A percentile compares a stretch with the other conserved stretches of the same genome.
These are phyloP conservation scores for Nasonia longicornis DNA, from an alignment of 1,140 invertebrate species.

Conservation along the genomic window DNA sequence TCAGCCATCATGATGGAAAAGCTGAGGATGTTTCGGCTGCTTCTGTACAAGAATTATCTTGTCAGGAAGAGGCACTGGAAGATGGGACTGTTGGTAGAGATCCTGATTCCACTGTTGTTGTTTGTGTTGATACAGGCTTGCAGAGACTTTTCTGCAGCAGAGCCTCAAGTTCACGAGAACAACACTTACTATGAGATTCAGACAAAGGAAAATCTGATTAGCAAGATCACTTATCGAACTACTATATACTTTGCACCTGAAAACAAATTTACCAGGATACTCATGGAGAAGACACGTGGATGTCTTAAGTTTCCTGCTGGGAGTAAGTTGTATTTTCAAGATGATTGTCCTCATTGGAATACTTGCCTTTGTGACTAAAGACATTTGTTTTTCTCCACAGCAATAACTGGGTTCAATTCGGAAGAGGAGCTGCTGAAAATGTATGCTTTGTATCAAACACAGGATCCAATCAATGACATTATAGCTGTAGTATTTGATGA, in stretches of 20 bases:
- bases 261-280: conserved; percentile 49
- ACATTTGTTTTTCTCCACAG: conserved; percentile 46
- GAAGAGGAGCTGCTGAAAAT: conserved; percentile 58
- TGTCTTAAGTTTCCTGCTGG: conserved; percentile 53
- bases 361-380: background rate
- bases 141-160: conserved; percentile 54
- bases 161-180: conserved; percentile 47
- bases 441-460: conserved; percentile 53
- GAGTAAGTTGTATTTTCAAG: conserved; percentile 51
- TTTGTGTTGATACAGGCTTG: conserved; percentile 59
- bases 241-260: conserved; percentile 58
- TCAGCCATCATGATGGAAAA: conserved; percentile 49
- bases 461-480: conserved; percentile 35
- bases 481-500: conserved; percentile 60
- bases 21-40: conserved; percentile 56
- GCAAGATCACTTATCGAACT: conserved; percentile 40
- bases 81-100: conserved; percentile 58
- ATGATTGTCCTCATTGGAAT: background rate
- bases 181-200: conserved; percentile 55
- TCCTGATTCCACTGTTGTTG: conserved; percentile 59
- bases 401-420: conserved; percentile 54
- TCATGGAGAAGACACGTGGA: conserved; percentile 52
- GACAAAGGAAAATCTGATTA: conserved; percentile 45
- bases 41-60: conserved; percentile 62
- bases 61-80: conserved; percentile 63